Percentiles rank a stretch among this genome's conserved stretches.
Conservation (phyloP, 2,113 vertebrate species). For the Pygoscelis antarcticus region DNA sequence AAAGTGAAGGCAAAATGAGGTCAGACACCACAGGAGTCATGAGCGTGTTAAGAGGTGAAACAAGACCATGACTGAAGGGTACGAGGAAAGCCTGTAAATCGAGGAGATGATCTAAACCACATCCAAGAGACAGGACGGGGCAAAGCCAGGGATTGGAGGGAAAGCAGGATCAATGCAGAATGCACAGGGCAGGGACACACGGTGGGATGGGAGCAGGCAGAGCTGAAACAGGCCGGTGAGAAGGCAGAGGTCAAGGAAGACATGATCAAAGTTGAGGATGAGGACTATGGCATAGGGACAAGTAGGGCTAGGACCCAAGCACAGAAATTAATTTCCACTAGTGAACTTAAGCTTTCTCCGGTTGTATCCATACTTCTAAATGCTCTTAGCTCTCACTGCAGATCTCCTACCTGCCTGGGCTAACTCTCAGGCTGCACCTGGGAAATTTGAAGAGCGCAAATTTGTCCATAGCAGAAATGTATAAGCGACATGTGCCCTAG, state of each 20-base stretch:
- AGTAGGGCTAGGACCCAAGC: neutral
- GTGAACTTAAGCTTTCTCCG: neutral
- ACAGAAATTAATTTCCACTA: neutral
- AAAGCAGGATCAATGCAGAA: neutral
- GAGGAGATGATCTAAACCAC: neutral
- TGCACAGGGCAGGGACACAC: neutral
- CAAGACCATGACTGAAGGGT: neutral
- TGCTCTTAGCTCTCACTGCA: neutral
- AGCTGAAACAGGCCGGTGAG: neutral
- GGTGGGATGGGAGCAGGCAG: neutral
- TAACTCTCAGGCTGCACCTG: neutral
- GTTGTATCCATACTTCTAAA: neutral
- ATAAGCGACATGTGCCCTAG: neutral
- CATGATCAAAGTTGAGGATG: neutral
- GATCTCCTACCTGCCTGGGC: neutral
- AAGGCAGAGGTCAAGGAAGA: neutral
- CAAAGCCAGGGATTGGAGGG: neutral
- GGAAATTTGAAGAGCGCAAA: neutral
- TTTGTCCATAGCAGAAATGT: neutral
- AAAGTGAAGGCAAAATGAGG: constrained; percentile 11
- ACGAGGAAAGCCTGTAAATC: neutral
- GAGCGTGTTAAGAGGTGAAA: neutral
- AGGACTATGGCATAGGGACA: neutral
- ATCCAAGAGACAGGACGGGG: neutral
- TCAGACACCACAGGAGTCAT: neutral